Percentiles rank a stretch among this genome's conserved stretches.
Evolutionary conservation across 2,888 invertebrate genomes (phyloP).

Genomic region (Bugula neritina): DNA sequence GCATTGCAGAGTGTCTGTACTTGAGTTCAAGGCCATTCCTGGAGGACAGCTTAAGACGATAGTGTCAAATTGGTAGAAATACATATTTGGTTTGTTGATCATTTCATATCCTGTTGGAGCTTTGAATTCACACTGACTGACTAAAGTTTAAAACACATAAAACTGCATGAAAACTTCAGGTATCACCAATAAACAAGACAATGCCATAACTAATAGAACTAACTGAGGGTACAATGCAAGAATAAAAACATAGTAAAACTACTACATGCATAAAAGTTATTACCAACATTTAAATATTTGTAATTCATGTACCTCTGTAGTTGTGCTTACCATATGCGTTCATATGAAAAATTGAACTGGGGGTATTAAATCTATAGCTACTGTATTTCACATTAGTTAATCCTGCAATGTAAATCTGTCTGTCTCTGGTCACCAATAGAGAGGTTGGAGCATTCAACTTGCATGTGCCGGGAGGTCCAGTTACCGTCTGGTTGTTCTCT

Average conservation of each 20-base stretch:
- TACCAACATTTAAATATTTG: no score
- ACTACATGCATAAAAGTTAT: no score
- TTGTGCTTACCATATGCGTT: not conserved
- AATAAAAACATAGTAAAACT: not conserved
- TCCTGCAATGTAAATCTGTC: not conserved
- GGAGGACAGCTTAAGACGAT: not conserved
- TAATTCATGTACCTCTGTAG: not conserved
- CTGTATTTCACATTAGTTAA: not conserved
- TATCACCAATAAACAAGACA: no score
- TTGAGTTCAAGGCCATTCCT: not conserved
- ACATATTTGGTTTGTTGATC: not conserved
- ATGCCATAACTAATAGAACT: no score
- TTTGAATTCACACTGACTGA: conserved; percentile 5
- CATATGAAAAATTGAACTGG: not conserved
- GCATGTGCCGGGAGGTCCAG: not conserved
- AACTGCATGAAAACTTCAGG: not conserved
- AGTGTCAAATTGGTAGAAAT: not conserved
- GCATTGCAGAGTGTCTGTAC: not conserved
- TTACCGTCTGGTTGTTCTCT: not conserved
- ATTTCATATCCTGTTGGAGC: not conserved
- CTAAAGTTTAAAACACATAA: not conserved
- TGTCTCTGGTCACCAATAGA: not conserved
- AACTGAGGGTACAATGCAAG: no score
- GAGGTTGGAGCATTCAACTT: conserved; percentile 4
- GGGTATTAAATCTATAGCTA: not conserved